Base-by-base conservation (phyloP, 2,797 vertebrate genomes). In the Heterohyrax brucei region DNA sequence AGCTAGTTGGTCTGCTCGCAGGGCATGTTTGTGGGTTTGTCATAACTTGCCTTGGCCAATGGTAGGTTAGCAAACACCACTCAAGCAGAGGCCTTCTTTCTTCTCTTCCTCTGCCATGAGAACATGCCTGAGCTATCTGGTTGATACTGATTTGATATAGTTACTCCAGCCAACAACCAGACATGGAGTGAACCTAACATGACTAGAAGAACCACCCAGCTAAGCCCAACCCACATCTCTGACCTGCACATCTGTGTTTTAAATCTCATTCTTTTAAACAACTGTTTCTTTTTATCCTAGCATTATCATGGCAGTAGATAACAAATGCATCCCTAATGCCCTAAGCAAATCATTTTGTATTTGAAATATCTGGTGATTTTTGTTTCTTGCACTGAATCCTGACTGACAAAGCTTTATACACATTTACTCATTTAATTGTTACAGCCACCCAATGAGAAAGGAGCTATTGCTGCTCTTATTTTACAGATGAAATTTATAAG, bases 101-200 rank as follows among this genome's bases (percentile, higher is more conserved):
- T 79, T 39, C 7, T 70, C 19, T 70, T 12, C 10, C 3, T 44
- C 10, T 44, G 3, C 53, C 24, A 19, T 28, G 30, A 53, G 78
- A 48, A 77, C 26, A 48, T 0, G 0, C 10, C 4, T 1, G 2
- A 26, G 39, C n/a, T 68, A 1, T 44, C 46, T 61, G 13, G 24
- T 3, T 75, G 77, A 22, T 28, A 48, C 4, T 24, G 5, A 12
- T 56, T 24, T 68, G 44, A 21, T 46, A n/a, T 30, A 46, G 26
- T 21, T 10, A 2, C 1, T 26, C 22, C 33, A 76, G 33, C 53
- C 48, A 88, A 18, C 1, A 85, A n/a, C 10, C 24, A 61, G 78
- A n/a, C 22, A 0, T 3, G 5, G 64, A 21, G 33, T 18, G 30
- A 82, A 2, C 16, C 7, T 26, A 44, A 0, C 1, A 0, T n/a